These are phyloP conservation scores for Neotoxoptera formosana DNA, from an alignment of 1,140 invertebrate species.

Conservation along the genomic window DNA sequence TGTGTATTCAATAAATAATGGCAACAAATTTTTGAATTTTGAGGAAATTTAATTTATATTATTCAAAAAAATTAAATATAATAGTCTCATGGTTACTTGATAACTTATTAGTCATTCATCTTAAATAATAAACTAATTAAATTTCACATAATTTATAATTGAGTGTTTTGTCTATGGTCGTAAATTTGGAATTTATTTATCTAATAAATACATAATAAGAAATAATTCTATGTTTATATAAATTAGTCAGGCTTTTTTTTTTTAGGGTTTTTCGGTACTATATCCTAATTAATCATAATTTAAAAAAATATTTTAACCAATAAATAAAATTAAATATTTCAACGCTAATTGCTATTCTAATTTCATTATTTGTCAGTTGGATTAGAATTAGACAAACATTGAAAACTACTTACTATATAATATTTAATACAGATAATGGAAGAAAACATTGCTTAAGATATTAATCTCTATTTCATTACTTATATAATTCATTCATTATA, in stretches of 20 bases:
- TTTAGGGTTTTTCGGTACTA: neutral
- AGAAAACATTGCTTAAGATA: neutral
- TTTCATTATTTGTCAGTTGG: neutral
- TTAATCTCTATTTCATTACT: neutral
- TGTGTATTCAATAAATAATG: neutral
- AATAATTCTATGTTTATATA: neutral
- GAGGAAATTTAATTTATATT: neutral
- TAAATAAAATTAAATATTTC: neutral
- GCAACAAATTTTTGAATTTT: neutral
- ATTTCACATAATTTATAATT: neutral
- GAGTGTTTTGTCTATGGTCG: neutral
- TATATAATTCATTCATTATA: conserved; percentile 62
- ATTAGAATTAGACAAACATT: neutral
- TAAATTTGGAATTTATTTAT: neutral
- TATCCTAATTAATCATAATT: neutral
- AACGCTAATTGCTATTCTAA: neutral
- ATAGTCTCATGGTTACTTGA: neutral
- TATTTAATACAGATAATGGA: neutral
- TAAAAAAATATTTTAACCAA: neutral
- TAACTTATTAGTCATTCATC: neutral
- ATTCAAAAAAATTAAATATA: neutral
- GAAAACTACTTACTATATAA: neutral
- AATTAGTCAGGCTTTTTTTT: neutral
- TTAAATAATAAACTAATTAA: neutral
- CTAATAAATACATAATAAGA: neutral